Base-by-base conservation (phyloP, 2,113 vertebrate genomes). In the Nipponia nippon region DNA sequence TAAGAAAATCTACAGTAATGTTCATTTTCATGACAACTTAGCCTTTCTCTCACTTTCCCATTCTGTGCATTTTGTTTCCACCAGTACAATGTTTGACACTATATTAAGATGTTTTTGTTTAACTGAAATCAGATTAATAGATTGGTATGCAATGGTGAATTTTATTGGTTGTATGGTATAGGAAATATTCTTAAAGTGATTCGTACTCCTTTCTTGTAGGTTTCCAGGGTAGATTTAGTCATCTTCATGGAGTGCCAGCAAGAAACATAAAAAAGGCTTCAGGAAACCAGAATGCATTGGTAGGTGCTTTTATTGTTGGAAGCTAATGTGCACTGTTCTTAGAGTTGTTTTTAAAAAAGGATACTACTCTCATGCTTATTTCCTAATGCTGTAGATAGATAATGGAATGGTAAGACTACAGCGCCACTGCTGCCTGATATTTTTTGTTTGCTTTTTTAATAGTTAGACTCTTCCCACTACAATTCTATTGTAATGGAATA, bases 211-310 rank as follows among this genome's bases (percentile, higher is more conserved):
- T 55, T 77, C 95, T 96, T 97, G 13, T 89, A 99, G 99, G 99
- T 87, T 99, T 99, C 95, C 99, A 99, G 96, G 98, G 98, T 67
- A 98, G 99, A 95, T 98, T 99, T 93, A 98, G 98, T 90, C 98
- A 98, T 87, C 98, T 99, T 93, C 99, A 99, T 81, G 98, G 98
- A 96, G 98, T 98, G 97, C 98, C 98, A 96, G 97, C 97, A 62
- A 98, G 98, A 95, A 99, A 97, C 49, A 89, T 96, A 69, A 98
- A 98, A 97, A 98, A 98, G 63, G 76, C 97, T 73, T 97, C 97
- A 40, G 98, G 97, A 93, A 97, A 98, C 84, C 97, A 98, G 85
- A 86, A 98, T 84, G 79, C 98, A 90, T 96, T 98, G 98, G 99
- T 99, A 98, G 76, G 98, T 97, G 69, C 83, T 95, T 87, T 86